phyloP scores from a whole-genome alignment of 2,113 vertebrate genomes.

The Egretta garzetta region DNA sequence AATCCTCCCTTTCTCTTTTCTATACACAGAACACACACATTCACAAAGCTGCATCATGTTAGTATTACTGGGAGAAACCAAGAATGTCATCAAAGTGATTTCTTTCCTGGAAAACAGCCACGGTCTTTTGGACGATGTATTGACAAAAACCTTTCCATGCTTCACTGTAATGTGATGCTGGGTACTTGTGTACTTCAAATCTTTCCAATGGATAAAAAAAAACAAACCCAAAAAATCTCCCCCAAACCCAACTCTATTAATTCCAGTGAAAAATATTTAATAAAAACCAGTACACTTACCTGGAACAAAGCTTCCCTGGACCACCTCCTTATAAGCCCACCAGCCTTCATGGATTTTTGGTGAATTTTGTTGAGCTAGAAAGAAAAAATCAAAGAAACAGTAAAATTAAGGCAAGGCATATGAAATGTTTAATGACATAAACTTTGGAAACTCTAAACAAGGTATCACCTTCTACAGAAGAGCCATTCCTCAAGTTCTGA shows the following conservation, averaged over 20 bases:
- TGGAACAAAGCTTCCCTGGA: slow-evolving; percentile 99
- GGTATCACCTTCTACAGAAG: neutral
- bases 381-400: slow-evolving; percentile 35
- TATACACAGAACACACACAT: neutral
- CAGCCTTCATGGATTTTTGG: slow-evolving; percentile 99
- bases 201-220: neutral
- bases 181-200: neutral
- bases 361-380: slow-evolving; percentile 92
- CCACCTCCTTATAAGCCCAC: slow-evolving; percentile 99
- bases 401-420: neutral
- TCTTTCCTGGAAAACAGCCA: neutral
- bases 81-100: neutral
- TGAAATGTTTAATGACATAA: neutral
- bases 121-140: neutral
- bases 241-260: neutral
- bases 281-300: slow-evolving; percentile 75
- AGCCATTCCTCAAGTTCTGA: neutral
- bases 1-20: neutral
- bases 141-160: neutral
- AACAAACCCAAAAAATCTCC: neutral
- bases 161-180: neutral
- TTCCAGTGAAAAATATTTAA: neutral
- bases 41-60: neutral
- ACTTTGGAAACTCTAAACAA: neutral
- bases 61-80: neutral